These are phyloP conservation scores for Mirounga angustirostris DNA, from an alignment of 2,113 vertebrate genomes.

Conservation along the genomic window DNA sequence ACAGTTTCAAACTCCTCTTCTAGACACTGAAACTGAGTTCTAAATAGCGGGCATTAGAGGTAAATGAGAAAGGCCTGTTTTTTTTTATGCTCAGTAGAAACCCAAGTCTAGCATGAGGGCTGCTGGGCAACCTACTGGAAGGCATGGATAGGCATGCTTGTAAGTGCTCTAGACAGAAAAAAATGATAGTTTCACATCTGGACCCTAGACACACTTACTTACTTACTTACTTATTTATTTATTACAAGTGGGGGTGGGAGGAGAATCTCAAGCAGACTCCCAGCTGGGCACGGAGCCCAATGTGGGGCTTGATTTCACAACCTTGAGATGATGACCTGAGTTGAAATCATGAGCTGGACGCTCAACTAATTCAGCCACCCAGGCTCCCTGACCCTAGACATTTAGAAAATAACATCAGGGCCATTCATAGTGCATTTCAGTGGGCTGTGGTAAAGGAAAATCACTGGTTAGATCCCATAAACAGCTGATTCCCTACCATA, in stretches of 20 bases:
- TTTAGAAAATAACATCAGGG: neutral
- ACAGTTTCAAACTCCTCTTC: constrained; percentile 37
- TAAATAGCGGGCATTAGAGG: neutral
- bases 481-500: neutral
- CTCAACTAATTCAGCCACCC: neutral
- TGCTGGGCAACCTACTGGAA: neutral
- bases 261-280: neutral
- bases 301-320: neutral
- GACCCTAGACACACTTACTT: neutral
- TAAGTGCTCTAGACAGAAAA: neutral
- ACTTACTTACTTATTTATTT: neutral
- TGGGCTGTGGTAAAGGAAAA: neutral
- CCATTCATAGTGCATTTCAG: neutral
- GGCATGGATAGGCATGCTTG: neutral
- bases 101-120: neutral
- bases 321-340: neutral
- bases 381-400: neutral
- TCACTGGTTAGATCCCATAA: neutral
- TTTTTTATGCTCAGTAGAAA: constrained; percentile 37
- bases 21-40: neutral
- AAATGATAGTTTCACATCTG: neutral
- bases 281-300: neutral
- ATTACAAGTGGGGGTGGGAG: neutral
- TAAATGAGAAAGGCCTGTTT: constrained; percentile 38
- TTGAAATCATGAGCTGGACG: neutral